A percentile compares a stretch with the other conserved stretches of the same genome.
Conservation (phyloP, 2,888 invertebrate genomes). For the Agrotis clavis region DNA sequence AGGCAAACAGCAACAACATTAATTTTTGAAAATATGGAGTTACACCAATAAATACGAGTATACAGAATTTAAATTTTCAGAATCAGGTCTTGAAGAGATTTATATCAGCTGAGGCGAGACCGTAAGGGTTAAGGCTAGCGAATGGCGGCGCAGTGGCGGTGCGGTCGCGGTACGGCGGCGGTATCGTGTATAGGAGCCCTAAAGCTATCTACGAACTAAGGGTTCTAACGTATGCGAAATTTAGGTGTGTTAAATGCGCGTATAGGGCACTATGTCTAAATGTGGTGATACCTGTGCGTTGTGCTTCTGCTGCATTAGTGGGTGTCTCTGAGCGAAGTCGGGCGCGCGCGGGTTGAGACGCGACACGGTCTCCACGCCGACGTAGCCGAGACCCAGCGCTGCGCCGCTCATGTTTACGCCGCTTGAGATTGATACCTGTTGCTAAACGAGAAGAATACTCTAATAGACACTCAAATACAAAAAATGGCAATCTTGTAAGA, state of each 20-base stretch:
- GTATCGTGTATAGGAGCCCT: too few relatives aligned
- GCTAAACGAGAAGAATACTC: conserved; percentile 26
- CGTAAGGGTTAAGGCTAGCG: too few relatives aligned
- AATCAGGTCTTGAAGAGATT: neutral
- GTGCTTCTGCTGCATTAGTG: conserved; percentile 81
- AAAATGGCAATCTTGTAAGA: neutral
- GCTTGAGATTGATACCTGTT: conserved; percentile 81
- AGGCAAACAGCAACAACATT: neutral
- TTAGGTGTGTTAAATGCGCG: neutral
- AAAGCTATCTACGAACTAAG: too few relatives aligned
- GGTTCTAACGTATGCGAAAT: too few relatives aligned
- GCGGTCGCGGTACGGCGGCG: too few relatives aligned
- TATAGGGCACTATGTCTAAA: neutral
- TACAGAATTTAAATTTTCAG: too few relatives aligned
- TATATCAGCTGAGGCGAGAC: neutral
- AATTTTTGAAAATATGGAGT: neutral
- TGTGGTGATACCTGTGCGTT: conserved; percentile 78
- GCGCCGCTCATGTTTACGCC: conserved; percentile 62
- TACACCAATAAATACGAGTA: neutral
- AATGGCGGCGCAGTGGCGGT: too few relatives aligned
- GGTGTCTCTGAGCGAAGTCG: conserved; percentile 87
- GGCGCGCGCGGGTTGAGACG: conserved; percentile 89
- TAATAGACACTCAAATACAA: neutral
- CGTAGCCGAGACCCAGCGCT: conserved; percentile 71
- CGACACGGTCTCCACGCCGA: conserved; percentile 84